phyloP scores from a whole-genome alignment of 35 echinoderm and acorn worm species.

The Amphiura filiformis region DNA sequence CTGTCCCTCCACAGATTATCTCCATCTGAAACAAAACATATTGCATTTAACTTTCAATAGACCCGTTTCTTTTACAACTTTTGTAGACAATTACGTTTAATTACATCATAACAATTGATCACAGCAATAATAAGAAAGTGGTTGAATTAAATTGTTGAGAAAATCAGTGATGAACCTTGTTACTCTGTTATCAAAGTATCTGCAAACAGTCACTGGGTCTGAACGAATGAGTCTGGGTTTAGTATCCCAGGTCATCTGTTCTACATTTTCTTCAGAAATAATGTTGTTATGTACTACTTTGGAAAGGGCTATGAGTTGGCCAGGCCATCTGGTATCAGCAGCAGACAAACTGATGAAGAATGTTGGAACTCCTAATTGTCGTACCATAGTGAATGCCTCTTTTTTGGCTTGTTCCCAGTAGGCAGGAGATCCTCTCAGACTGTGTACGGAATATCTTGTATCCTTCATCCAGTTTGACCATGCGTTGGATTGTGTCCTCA shows the following conservation, averaged over 20 bases:
- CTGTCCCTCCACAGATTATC: too few species aligned
- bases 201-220: slow-evolving; percentile 64
- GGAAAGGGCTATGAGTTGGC: slow-evolving; percentile 22
- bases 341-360: slow-evolving; percentile 46
- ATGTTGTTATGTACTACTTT: background rate
- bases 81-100: too few species aligned
- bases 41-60: too few species aligned
- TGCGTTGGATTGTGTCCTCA: background rate
- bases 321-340: slow-evolving; percentile 29
- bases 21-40: too few species aligned
- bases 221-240: slow-evolving; percentile 42
- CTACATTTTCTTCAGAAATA: background rate
- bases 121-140: too few species aligned
- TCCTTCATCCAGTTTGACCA: background rate
- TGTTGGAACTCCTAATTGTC: slow-evolving; percentile 63
- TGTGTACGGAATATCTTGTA: slow-evolving; percentile 33
- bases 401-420: slow-evolving; percentile 57
- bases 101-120: too few species aligned
- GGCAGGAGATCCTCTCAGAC: slow-evolving; percentile 12
- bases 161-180: slow-evolving; percentile 46
- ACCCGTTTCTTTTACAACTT: too few species aligned
- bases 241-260: slow-evolving; percentile 45
- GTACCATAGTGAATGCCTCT: slow-evolving; percentile 60
- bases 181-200: slow-evolving; percentile 67
- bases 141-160: slow-evolving; percentile 34